A percentile compares a stretch with the other conserved stretches of the same genome.
Conservation (phyloP, 2,113 vertebrate genomes). For the Isurus oxyrinchus region DNA sequence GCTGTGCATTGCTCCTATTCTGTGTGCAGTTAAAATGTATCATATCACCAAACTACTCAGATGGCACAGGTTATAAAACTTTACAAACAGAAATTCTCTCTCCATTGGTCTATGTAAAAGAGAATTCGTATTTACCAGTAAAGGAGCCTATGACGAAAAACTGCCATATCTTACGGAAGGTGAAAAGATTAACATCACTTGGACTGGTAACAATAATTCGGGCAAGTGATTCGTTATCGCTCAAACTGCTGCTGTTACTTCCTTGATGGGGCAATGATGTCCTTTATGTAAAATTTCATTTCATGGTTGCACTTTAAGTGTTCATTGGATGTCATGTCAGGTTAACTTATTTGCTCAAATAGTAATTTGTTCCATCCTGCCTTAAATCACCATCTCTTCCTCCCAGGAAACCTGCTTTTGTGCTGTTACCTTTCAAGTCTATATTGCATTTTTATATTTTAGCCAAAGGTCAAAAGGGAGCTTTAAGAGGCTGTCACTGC, state of each 20-base stretch:
- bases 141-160: neutral
- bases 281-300: neutral
- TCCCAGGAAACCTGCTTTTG: neutral
- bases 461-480: neutral
- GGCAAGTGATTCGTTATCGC: neutral
- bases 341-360: neutral
- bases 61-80: neutral
- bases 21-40: neutral
- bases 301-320: neutral
- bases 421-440: neutral
- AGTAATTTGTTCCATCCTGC: neutral
- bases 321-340: neutral
- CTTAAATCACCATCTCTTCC: neutral
- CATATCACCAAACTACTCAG: neutral
- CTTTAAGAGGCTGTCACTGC: neutral
- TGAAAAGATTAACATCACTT: neutral
- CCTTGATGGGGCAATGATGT: neutral
- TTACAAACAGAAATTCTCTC: neutral
- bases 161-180: neutral
- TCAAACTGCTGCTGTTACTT: neutral
- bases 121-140: neutral
- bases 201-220: neutral
- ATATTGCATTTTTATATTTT: neutral
- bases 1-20: neutral
- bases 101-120: neutral